Evolutionary conservation across 2,113 vertebrate genomes (phyloP).

Genomic region (Heterocephalus glaber): DNA sequence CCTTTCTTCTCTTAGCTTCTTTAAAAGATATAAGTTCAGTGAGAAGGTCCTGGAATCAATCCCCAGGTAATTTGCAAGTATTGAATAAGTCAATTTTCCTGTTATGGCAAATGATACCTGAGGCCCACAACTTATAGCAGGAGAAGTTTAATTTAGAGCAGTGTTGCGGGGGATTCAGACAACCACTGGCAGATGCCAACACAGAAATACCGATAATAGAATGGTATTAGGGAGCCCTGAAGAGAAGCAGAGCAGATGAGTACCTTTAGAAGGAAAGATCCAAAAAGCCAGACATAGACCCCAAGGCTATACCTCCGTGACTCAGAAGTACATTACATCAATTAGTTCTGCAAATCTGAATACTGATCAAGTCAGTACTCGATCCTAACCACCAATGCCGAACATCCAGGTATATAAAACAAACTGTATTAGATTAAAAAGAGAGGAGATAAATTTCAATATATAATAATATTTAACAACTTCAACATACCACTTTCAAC

Average conservation of each 20-base stretch:
- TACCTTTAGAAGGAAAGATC: not conserved
- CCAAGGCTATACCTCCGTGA: not conserved
- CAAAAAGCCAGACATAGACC: not conserved
- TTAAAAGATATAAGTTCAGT: not conserved
- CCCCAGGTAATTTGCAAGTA: no score
- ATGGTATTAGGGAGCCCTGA: not conserved
- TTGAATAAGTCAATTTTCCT: not conserved
- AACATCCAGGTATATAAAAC: not conserved
- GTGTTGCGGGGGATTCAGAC: not conserved
- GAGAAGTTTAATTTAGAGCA: not conserved
- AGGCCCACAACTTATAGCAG: not conserved
- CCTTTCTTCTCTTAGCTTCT: not conserved
- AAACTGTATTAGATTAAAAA: not conserved
- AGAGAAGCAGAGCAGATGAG: not conserved
- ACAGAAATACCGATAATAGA: not conserved
- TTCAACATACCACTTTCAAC: not conserved
- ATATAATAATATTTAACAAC: not conserved
- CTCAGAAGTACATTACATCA: not conserved
- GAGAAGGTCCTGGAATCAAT: not conserved
- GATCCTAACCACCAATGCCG: not conserved
- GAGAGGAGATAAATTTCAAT: no score
- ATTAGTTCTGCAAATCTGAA: not conserved
- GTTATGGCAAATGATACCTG: not conserved
- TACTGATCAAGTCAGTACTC: not conserved
- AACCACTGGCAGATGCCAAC: not conserved